phyloP scores from a whole-genome alignment of 1,140 invertebrate genomes.

The Drosophila varians region DNA sequence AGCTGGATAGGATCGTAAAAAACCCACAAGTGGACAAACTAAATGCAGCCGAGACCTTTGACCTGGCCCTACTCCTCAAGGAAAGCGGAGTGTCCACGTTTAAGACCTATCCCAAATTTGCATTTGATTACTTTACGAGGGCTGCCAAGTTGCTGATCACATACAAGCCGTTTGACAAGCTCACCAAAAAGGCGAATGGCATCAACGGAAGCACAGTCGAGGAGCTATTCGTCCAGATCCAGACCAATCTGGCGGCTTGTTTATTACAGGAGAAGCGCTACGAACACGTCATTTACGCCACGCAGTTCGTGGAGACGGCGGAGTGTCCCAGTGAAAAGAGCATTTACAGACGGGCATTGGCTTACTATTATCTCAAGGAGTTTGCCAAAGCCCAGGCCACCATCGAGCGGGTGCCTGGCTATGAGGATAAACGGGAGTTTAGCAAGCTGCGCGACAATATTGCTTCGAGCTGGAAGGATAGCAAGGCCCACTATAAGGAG shows the following conservation, averaged over 20 bases:
- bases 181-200: slow-evolving; percentile 53
- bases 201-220: slow-evolving; percentile 55
- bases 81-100: slow-evolving; percentile 79
- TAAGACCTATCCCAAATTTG: slow-evolving; percentile 76
- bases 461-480: slow-evolving; percentile 60
- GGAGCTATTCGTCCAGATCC: slow-evolving; percentile 66
- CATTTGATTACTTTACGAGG: slow-evolving; percentile 75
- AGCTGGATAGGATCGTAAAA: slow-evolving; percentile 53
- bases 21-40: slow-evolving; percentile 61
- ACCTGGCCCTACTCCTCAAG: slow-evolving; percentile 62
- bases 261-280: slow-evolving; percentile 73
- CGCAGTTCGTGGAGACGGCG: slow-evolving; percentile 67
- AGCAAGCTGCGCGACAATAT: slow-evolving; percentile 64
- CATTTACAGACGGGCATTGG: slow-evolving; percentile 73
- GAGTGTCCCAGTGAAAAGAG: slow-evolving; percentile 72
- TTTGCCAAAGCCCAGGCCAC: slow-evolving; percentile 70
- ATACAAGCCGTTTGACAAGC: slow-evolving; percentile 71
- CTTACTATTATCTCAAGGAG: slow-evolving; percentile 70
- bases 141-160: slow-evolving; percentile 78
- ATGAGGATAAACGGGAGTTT: slow-evolving; percentile 76
- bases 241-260: slow-evolving; percentile 78
- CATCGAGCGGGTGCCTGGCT: slow-evolving; percentile 66
- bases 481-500: slow-evolving; percentile 72
- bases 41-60: slow-evolving; percentile 54
- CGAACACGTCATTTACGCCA: slow-evolving; percentile 80